Percentiles rank a stretch among this genome's conserved stretches.
phyloP scores from a whole-genome alignment of 2,797 vertebrate species.

The Pteropus rufus region DNA sequence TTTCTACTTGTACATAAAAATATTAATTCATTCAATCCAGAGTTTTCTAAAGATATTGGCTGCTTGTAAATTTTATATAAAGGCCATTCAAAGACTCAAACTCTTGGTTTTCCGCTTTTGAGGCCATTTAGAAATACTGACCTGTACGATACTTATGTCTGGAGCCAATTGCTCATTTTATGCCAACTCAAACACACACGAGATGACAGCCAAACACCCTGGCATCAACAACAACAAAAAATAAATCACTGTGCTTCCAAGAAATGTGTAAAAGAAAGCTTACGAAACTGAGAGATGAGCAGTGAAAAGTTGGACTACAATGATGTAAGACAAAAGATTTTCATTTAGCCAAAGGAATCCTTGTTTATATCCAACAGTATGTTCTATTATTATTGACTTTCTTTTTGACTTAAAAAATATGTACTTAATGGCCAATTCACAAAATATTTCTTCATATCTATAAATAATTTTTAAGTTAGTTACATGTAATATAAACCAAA shows the following conservation, averaged over 20 bases:
- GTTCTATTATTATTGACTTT: background rate
- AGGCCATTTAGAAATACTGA: background rate
- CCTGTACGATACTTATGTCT: background rate
- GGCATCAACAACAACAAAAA: background rate
- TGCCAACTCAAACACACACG: background rate
- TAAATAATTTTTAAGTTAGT: background rate
- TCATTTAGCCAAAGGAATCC: background rate
- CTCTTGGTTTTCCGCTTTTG: background rate
- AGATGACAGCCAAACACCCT: background rate
- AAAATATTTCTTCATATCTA: background rate
- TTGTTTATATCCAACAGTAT: background rate
- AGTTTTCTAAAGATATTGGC: conserved; percentile 20
- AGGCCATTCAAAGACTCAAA: background rate
- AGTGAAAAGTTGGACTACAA: background rate
- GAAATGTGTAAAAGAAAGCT: background rate
- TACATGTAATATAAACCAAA: background rate
- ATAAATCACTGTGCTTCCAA: background rate
- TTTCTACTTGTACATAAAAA: background rate
- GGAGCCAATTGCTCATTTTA: background rate
- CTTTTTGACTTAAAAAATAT: conserved; percentile 39
- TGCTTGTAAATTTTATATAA: background rate
- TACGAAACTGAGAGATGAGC: background rate
- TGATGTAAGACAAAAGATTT: background rate
- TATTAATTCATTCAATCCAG: background rate
- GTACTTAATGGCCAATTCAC: background rate